Evolutionary conservation across 2,888 invertebrate species (phyloP).

Genomic region (Listrodromus nycthemerus): DNA sequence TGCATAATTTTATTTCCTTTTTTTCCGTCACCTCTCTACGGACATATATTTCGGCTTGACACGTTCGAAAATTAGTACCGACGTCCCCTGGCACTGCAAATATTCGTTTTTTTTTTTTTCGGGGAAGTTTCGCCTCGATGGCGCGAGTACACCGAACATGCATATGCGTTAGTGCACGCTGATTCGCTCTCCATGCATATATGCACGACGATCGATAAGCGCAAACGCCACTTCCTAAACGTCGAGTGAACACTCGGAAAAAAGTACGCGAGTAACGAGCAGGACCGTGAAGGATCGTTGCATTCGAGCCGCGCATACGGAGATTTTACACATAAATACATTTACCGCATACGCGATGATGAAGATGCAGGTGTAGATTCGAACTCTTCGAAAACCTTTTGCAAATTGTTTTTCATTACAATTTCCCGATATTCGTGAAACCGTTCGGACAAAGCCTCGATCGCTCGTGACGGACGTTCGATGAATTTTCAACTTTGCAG

Average conservation of each 20-base stretch:
- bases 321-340: not conserved
- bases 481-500: no score
- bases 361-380: not conserved
- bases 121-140: not conserved
- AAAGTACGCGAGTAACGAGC: slow-evolving; percentile 28
- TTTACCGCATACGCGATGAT: not conserved
- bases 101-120: slow-evolving; percentile 17
- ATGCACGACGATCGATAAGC: slow-evolving; percentile 38
- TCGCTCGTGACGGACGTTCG: no score
- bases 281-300: not conserved
- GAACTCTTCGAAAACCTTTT: not conserved
- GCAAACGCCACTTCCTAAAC: slow-evolving; percentile 46
- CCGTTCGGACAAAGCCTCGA: no score
- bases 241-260: slow-evolving; percentile 28
- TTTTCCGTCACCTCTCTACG: not conserved
- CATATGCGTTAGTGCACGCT: not conserved
- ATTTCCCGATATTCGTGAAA: no score
- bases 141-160: not conserved
- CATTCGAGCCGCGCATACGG: not conserved
- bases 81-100: slow-evolving; percentile 3
- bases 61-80: slow-evolving; percentile 34
- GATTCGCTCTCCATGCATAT: not conserved
- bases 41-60: slow-evolving; percentile 31
- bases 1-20: not conserved
- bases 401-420: no score